Conservation (phyloP, 35 echinoderm and acorn worm genomes). For the Apostichopus parvimensis region DNA sequence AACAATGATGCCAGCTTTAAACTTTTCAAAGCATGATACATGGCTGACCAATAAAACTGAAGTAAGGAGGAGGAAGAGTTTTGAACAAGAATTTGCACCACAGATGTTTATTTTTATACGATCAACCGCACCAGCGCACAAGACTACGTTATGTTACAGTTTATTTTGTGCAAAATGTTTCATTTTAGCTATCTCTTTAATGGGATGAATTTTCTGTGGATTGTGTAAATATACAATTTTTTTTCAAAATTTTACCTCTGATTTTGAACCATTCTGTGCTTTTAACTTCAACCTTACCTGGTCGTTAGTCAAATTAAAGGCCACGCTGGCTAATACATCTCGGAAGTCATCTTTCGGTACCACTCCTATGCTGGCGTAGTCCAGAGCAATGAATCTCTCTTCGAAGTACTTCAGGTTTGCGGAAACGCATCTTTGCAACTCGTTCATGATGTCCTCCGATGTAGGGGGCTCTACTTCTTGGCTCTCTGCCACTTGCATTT, state of each 20-base stretch:
- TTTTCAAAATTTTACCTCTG: neutral
- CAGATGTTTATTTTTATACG: too few species aligned
- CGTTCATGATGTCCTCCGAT: conserved; percentile 64
- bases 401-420: conserved; percentile 65
- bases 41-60: too few species aligned
- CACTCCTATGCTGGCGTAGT: conserved; percentile 93
- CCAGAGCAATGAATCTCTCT: conserved; percentile 75
- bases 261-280: neutral
- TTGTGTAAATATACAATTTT: too few species aligned
- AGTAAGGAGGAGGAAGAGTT: too few species aligned
- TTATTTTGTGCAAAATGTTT: neutral
- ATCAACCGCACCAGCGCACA: too few species aligned
- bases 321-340: conserved; percentile 70
- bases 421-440: conserved; percentile 64
- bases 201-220: neutral
- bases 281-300: conserved; percentile 62
- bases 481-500: conserved; percentile 6
- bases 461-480: conserved; percentile 19
- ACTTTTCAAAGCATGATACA: too few species aligned
- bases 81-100: too few species aligned
- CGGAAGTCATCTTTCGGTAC: conserved; percentile 87
- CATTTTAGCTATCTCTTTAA: neutral
- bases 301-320: conserved; percentile 69
- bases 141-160: neutral
- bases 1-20: too few species aligned